Base-by-base conservation (phyloP, 92 coral and sea anemone genomes). In the Porites rus region DNA sequence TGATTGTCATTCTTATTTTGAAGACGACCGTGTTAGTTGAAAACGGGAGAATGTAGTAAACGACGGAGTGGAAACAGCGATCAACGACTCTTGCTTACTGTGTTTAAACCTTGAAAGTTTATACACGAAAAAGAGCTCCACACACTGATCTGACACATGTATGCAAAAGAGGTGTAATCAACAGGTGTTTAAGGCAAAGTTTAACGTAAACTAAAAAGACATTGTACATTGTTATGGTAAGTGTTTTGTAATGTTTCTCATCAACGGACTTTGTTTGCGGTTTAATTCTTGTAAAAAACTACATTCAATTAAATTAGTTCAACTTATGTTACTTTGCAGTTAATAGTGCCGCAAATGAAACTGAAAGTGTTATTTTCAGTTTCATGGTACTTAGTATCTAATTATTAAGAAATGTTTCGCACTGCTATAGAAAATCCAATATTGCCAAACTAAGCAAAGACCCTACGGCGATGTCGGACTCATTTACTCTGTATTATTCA, bases 221-320 rank as follows among this genome's bases (percentile, higher is more conserved):
- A 9, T 50, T 60, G 53, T 50, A 38, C 21, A 61, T 71, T 82
- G 61, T 17, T 73, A 61, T 43, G 65, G n/a, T 68, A 67, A 69
- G 68, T 69, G 85, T 65, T 69, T 80, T 80, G 85, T 69, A 25
- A 80, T 59, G 50, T 72, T 60, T 50, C 53, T 7, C 31, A 70
- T 16, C 71, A 58, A 12, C 19, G 4, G 11, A n/a, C 38, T n/a
- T 21, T 16, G n/a, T 68, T 70, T 81, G 54, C 17, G 68, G 68
- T 69, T 22, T 72, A 14, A 38, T 50, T 82, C n/a, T 59, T 60
- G 18, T 43, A 52, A 61, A 6, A 17, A 72, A 24, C 62, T 38
- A 21, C 77, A 28, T 56, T 51, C 11, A 68, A 22, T 70, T 7
- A 21, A 64, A 81, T 31, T 13, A 38, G 50, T 53, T 69, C 7